Evolutionary conservation across 2,888 invertebrate species (phyloP).

Genomic region (Melieria crassipennis): DNA sequence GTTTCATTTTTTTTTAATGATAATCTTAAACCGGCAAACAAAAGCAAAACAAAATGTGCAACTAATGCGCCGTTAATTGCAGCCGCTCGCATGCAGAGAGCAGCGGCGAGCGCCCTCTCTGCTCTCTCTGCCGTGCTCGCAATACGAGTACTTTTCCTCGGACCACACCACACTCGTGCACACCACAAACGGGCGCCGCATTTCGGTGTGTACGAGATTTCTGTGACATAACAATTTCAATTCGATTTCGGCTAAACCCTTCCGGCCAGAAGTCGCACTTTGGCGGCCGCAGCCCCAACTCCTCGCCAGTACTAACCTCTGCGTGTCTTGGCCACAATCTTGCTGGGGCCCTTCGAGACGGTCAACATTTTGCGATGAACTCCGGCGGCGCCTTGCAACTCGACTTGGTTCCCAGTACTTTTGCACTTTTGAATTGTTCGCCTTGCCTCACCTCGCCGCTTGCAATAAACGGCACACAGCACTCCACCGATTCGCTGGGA

Average conservation of each 20-base stretch:
- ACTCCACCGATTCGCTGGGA: background rate
- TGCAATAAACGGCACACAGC: too few species aligned
- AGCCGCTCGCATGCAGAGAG: background rate
- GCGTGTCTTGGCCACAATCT: conserved; percentile 87
- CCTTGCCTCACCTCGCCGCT: too few species aligned
- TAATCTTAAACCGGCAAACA: too few species aligned
- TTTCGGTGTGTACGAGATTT: conserved; percentile 23
- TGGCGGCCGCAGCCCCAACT: background rate
- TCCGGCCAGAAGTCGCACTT: background rate
- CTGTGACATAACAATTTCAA: conserved; percentile 57
- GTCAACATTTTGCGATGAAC: conserved; percentile 76
- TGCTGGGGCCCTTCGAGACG: conserved; percentile 86
- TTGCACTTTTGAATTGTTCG: too few species aligned
- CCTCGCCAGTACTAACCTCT: conserved; percentile 71
- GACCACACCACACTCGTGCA: background rate
- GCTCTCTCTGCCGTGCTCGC: too few species aligned
- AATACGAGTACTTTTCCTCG: background rate
- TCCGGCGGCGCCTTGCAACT: background rate
- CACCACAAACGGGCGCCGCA: conserved; percentile 5
- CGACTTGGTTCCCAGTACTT: too few species aligned
- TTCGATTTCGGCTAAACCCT: conserved; percentile 21
- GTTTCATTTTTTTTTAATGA: too few species aligned
- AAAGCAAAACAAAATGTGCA: too few species aligned
- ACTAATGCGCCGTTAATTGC: too few species aligned
- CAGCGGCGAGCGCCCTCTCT: background rate